Evolutionary conservation across 1,140 invertebrate species (phyloP), one percentile per base, ranked within the genome.

Genomic region (Cryptotermes secundus): DNA sequence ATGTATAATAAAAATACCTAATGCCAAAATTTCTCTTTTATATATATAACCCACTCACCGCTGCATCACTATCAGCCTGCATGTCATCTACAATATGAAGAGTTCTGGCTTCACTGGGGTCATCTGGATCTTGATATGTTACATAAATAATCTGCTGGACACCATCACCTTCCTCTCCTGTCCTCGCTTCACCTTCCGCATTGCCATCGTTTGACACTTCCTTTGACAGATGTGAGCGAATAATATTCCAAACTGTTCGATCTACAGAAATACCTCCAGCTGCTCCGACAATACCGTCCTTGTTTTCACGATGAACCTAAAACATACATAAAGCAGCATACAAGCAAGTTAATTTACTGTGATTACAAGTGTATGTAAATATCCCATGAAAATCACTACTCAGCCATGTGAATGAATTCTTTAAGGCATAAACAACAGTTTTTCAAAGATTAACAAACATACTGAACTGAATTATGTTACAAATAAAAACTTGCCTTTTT

Each of bases 131-230:
- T 84, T 90, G 89, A 85, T 91, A 92, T n/a, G 90, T 89, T 24
- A 92, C 89, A 82, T 91, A 91, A 83, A 91, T 90, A 38, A 91
- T 89, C 82, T 91, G 90, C 65, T 89, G 88, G 10, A 89, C 87
- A 6, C 86, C 88, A 85, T 90, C 85, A 38, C 38, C 72, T 59
- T 80, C 84, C 19, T 34, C 65, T 10, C 26, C 82, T 34, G 34
- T 38, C 59, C 59, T 72, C 9, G 12, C 53, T 82, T 45, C 84
- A 65, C 26, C 53, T n/a, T 83, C 59, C 0, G 24, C 31, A 22
- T 42, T 49, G 3, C 31, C 84, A 42, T 42, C 83, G n/a, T n/a
- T 80, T 45, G 42, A 7, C 34, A 53, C 53, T 42, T 87, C 85
- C 35, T 86, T 86, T 82, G 83, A n/a, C n/a, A 86, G 45, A 49